A percentile compares a stretch with the other conserved stretches of the same genome.
phyloP scores from a whole-genome alignment of 1,140 invertebrate species.

The Orussus abietinus region DNA sequence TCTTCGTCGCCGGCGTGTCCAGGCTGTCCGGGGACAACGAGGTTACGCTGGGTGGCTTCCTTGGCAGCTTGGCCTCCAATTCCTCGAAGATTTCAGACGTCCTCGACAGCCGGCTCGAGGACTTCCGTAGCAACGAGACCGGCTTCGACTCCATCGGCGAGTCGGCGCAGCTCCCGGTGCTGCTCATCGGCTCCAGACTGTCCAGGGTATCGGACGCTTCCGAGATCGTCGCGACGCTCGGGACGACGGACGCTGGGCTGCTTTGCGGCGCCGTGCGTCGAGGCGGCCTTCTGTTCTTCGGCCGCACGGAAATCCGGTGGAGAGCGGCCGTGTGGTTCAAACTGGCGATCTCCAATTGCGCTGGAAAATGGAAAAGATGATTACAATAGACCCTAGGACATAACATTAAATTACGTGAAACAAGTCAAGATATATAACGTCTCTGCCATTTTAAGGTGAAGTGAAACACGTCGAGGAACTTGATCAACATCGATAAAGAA shows the following conservation, averaged over 20 bases:
- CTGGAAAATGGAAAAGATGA: constrained; percentile 22
- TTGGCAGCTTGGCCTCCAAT: constrained; percentile 31
- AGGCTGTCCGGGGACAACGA: constrained; percentile 47
- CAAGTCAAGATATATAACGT: too few species aligned
- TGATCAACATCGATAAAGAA: too few species aligned
- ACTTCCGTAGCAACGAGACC: constrained; percentile 36
- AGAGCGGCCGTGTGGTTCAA: constrained; percentile 47
- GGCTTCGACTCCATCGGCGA: constrained; percentile 26
- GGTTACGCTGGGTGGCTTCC: constrained; percentile 28
- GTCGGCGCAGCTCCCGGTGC: constrained; percentile 14
- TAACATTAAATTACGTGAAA: too few species aligned
- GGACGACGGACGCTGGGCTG: constrained; percentile 19
- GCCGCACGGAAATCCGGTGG: constrained; percentile 48
- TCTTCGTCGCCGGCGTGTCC: constrained; percentile 19
- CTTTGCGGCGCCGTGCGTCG: constrained; percentile 27
- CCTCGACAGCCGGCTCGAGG: constrained; percentile 40
- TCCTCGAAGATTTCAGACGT: constrained; percentile 47
- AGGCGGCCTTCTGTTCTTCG: constrained; percentile 48
- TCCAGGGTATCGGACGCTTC: constrained; percentile 35
- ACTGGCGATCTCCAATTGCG: constrained; percentile 38
- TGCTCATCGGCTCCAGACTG: constrained; percentile 18
- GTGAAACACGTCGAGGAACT: too few species aligned
- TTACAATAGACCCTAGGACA: too few species aligned
- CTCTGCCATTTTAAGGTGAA: too few species aligned
- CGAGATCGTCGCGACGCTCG: constrained; percentile 35